phyloP scores from a whole-genome alignment of 1,140 invertebrate species.

The Drosophila nasuta region DNA sequence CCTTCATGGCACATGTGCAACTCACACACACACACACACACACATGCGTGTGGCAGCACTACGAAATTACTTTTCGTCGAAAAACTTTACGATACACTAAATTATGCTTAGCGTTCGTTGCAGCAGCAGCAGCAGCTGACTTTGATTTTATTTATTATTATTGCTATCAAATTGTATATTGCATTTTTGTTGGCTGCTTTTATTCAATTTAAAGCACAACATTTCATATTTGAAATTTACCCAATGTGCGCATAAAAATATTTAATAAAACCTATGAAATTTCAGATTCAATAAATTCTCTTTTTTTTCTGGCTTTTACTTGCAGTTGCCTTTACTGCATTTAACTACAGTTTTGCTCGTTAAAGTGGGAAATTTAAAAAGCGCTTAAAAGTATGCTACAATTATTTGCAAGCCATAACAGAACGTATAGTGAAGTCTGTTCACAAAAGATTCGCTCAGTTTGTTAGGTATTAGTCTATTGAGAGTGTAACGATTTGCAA shows the following conservation, averaged over 20 bases:
- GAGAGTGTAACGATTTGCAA: background rate
- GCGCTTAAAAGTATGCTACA: background rate
- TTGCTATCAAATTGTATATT: conserved; percentile 8
- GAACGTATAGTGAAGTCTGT: background rate
- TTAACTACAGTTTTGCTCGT: background rate
- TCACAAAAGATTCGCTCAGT: background rate
- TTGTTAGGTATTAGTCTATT: background rate
- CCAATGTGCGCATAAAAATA: background rate
- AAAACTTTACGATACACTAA: conserved; percentile 22
- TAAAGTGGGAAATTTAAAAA: background rate
- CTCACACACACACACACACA: background rate
- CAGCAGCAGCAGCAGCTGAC: conserved; percentile 6
- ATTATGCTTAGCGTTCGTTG: conserved; percentile 3
- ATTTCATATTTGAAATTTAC: background rate
- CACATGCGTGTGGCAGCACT: conserved; percentile 4
- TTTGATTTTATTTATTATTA: conserved; percentile 20
- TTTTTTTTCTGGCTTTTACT: background rate
- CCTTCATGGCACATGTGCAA: background rate
- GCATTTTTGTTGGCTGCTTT: background rate
- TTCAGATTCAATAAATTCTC: background rate
- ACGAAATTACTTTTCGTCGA: conserved; percentile 5
- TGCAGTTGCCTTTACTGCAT: background rate
- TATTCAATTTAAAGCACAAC: background rate
- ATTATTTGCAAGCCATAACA: background rate
- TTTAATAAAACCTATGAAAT: conserved; percentile 3